Evolutionary conservation across 2,888 invertebrate species (phyloP), one percentile per base, ranked within the genome.

Genomic region (Stenolophus ochropezus): DNA sequence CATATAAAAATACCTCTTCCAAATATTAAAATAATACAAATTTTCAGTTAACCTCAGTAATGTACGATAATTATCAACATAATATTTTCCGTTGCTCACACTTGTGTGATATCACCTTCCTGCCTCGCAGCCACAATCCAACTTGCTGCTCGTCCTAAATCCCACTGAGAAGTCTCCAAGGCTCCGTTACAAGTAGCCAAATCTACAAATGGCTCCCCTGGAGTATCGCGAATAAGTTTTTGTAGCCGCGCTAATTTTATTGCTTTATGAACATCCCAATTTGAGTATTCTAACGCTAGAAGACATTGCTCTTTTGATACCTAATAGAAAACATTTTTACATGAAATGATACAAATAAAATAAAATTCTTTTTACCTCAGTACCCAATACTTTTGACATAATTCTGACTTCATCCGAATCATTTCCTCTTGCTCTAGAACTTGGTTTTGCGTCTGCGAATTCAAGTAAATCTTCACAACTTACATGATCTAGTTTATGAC

Each of bases 321-420:
- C 94, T 94, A 86, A 5, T 16, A 16, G 18, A 69, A 69, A 0
- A 85, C 85, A 84, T 81, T 42, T 25, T 25, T 61, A 23, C 21
- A 61, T 21, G n/a, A 21, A 25, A 25, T n/a, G n/a, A 61, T 20
- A 20, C 23, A 25, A 23, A 61, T 61, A 56, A 23, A 25, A n/a
- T 25, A 4, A 58, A 58, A 58, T 25, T 4, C 25, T 42, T 33
- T 56, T 51, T 86, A 95, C 95, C 90, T 94, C 92, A 85, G 93
- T 90, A 83, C 95, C 94, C 61, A 98, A 91, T 18, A 97, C 96
- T 90, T 97, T 97, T 85, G 93, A 92, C 96, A 98, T 97, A 51
- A 97, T 95, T 84, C 97, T 91, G 51, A 97, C 97, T 91, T 97
- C 97, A 87, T 98, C 97, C 0, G 96, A 96, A 87, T 97, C 97